A percentile compares a stretch with the other conserved stretches of the same genome.
phyloP scores from a whole-genome alignment of 2,888 invertebrate genomes.

The Eupithecia subumbrata region DNA sequence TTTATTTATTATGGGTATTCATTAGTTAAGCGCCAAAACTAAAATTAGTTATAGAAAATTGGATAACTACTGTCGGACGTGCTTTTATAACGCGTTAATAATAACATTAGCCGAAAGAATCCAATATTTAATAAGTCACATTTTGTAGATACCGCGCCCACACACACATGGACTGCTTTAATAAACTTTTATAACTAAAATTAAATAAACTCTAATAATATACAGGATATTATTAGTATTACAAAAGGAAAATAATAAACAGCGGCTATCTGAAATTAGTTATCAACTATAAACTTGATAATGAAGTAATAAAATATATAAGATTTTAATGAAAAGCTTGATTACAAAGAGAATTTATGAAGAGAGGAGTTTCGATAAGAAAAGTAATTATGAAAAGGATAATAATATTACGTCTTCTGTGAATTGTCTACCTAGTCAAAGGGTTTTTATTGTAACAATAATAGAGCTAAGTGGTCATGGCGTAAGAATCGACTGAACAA shows the following conservation, averaged over 20 bases:
- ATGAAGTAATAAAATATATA: conserved; percentile 22
- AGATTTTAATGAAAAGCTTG: conserved; percentile 17
- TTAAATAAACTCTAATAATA: neutral
- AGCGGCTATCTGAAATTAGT: conserved; percentile 14
- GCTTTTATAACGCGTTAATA: neutral
- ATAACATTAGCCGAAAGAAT: neutral
- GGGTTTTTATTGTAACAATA: neutral
- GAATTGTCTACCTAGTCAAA: neutral
- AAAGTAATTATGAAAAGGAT: conserved; percentile 18
- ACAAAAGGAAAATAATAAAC: neutral
- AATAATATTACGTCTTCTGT: neutral
- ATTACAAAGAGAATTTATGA: conserved; percentile 22
- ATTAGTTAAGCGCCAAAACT: no score
- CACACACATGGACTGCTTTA: neutral
- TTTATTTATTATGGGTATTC: no score
- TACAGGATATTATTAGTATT: neutral
- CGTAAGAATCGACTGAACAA: neutral
- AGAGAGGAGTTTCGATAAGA: conserved; percentile 19
- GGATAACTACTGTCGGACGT: neutral
- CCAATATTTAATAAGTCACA: neutral
- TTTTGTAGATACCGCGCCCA: no score
- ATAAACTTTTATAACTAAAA: neutral
- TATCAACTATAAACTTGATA: conserved; percentile 9
- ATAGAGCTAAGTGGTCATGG: neutral
- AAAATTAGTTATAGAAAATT: no score